phyloP scores from a whole-genome alignment of 2,797 vertebrate genomes.

The Vespertilio murinus region DNA sequence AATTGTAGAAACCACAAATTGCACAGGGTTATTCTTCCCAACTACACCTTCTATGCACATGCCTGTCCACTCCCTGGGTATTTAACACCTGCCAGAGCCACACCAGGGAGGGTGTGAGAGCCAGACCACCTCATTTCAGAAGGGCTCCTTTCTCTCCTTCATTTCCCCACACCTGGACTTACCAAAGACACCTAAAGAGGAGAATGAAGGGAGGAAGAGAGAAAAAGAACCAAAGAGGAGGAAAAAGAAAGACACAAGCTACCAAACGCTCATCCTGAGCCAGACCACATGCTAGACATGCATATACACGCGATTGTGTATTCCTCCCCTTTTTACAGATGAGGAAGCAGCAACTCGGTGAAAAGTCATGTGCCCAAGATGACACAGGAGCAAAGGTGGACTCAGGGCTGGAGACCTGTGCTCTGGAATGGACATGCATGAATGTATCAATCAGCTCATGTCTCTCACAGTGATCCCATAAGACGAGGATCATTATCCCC shows the following conservation, averaged over 20 bases:
- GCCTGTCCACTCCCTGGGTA: fast-evolving
- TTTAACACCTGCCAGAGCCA: too few relatives aligned
- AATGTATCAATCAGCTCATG: fast-evolving
- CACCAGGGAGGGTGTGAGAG: fast-evolving
- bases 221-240: too few relatives aligned
- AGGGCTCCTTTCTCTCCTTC: background rate
- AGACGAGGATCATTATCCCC: background rate
- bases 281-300: too few relatives aligned
- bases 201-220: background rate
- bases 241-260: background rate
- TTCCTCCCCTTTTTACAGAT: background rate
- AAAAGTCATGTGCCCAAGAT: background rate
- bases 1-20: constrained; percentile 9
- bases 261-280: background rate
- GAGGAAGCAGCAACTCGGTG: background rate
- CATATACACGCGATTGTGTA: fast-evolving
- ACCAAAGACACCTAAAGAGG: background rate
- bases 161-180: background rate
- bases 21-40: background rate
- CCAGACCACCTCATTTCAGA: background rate
- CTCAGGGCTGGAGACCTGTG: background rate
- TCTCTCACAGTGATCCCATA: background rate
- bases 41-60: background rate
- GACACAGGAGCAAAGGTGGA: background rate
- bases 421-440: background rate